phyloP scores from a whole-genome alignment of 2,888 invertebrate genomes.

The Stenchaetothrips biformis region DNA sequence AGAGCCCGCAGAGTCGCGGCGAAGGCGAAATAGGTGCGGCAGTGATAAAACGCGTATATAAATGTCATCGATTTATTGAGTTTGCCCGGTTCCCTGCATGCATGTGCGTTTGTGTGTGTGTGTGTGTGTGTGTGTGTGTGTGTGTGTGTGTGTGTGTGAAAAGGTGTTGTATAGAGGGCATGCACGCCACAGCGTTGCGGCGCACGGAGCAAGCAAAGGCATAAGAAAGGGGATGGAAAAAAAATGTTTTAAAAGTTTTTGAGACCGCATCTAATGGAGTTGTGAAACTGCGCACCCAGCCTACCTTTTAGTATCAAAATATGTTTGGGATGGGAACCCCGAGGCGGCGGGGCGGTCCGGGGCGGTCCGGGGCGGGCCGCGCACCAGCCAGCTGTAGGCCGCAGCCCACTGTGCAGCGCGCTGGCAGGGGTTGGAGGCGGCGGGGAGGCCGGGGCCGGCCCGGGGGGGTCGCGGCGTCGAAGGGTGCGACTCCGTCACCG shows the following conservation, averaged over 20 bases:
- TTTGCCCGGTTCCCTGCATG: no score
- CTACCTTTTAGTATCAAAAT: slow-evolving; percentile 25
- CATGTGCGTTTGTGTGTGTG: neutral
- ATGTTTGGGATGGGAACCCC: slow-evolving; percentile 10
- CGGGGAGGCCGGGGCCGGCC: neutral
- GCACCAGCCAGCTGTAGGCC: no score
- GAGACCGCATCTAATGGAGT: slow-evolving; percentile 20
- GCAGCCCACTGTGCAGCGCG: no score
- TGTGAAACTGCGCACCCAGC: slow-evolving; percentile 22
- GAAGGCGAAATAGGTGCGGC: no score
- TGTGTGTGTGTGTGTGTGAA: neutral
- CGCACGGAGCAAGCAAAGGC: neutral
- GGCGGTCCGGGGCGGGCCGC: neutral
- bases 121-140: neutral
- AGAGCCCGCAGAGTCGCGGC: no score
- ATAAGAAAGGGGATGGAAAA: neutral
- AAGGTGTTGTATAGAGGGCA: neutral
- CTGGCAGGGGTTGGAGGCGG: neutral
- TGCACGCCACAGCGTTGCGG: neutral
- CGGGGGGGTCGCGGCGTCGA: neutral
- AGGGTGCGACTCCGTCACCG: neutral
- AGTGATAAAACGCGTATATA: neutral
- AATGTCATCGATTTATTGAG: slow-evolving; percentile 17
- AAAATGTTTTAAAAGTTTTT: slow-evolving; percentile 18
- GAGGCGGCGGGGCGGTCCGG: neutral